phyloP scores from a whole-genome alignment of 2,888 invertebrate genomes.

The Eudemis profundana region DNA sequence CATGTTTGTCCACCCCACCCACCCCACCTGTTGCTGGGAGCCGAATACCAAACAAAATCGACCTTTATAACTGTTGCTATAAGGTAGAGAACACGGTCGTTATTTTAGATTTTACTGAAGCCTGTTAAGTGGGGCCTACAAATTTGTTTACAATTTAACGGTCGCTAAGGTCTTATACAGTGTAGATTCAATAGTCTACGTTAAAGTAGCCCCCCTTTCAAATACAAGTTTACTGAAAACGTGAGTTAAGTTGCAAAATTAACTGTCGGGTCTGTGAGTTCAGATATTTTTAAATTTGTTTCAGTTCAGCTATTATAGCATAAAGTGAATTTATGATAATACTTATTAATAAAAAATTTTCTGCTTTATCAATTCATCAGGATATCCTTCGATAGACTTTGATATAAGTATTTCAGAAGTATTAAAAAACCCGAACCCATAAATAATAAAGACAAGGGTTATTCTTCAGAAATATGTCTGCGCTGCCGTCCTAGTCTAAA shows the following conservation, averaged over 20 bases:
- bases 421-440: background rate
- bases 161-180: slow-evolving; percentile 4
- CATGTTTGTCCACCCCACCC: slow-evolving; percentile 36
- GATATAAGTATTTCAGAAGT: too few relatives aligned
- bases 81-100: background rate
- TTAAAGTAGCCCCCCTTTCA: background rate
- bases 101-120: slow-evolving; percentile 12
- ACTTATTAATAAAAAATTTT: too few relatives aligned
- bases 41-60: background rate
- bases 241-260: background rate
- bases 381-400: too few relatives aligned
- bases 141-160: slow-evolving; percentile 25
- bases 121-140: slow-evolving; percentile 14
- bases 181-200: slow-evolving; percentile 12
- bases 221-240: background rate
- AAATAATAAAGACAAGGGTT: background rate
- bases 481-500: too few relatives aligned
- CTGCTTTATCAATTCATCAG: too few relatives aligned
- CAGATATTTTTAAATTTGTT: too few relatives aligned
- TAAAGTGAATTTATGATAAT: too few relatives aligned
- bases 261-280: too few relatives aligned
- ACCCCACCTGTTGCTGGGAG: slow-evolving; percentile 45
- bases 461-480: too few relatives aligned
- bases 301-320: too few relatives aligned
- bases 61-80: background rate